Conservation (phyloP, 2,113 vertebrate species). For the Hippoglossus stenolepis region DNA sequence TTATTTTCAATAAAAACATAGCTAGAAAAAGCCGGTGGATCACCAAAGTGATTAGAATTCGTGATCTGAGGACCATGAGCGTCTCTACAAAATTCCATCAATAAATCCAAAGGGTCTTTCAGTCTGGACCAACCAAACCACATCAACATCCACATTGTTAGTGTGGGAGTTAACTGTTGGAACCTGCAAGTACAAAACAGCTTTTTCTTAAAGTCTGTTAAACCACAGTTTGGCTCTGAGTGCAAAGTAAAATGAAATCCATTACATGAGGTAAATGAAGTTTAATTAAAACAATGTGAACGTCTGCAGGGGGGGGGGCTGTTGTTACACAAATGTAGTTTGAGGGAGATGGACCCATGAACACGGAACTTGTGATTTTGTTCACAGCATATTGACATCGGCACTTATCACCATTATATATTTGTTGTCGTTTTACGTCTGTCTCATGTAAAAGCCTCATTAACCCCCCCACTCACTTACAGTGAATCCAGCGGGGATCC, state of each 20-base stretch:
- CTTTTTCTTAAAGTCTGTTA: not conserved
- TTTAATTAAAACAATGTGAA: too few species aligned
- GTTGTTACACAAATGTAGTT: too few species aligned
- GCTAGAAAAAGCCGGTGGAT: not conserved
- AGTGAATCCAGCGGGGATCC: too few species aligned
- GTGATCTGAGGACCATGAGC: not conserved
- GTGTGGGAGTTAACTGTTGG: not conserved
- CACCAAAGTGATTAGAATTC: not conserved
- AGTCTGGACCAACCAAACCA: not conserved
- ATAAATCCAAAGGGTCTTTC: not conserved
- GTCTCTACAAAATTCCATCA: not conserved
- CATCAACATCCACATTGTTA: not conserved
- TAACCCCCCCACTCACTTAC: too few species aligned
- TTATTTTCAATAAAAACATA: too few species aligned
- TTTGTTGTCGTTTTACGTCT: too few species aligned
- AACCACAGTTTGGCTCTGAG: not conserved
- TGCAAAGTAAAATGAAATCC: not conserved
- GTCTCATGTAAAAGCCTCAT: too few species aligned
- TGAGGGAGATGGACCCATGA: too few species aligned
- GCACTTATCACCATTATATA: too few species aligned
- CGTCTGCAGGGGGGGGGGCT: too few species aligned
- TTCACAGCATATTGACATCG: too few species aligned
- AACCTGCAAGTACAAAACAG: not conserved
- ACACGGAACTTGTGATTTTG: too few species aligned
- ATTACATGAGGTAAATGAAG: slow-evolving; percentile 2